Evolutionary conservation across 23 tunicate species (phyloP).

Genomic region (Diplosoma virens): DNA sequence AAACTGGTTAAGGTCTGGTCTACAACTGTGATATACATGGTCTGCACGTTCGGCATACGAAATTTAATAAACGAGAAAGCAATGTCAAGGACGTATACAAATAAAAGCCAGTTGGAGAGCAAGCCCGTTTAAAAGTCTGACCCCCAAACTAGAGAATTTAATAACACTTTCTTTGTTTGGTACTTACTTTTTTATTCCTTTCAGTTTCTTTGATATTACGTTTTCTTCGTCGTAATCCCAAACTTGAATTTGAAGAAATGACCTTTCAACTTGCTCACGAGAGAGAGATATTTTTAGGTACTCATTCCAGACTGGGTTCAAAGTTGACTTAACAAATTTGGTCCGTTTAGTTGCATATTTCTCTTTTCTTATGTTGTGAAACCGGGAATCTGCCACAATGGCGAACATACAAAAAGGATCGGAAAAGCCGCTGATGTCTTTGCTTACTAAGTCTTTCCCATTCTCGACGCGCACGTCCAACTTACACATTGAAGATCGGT

Average conservation of each 20-base stretch:
- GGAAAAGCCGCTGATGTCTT: conserved; percentile 67
- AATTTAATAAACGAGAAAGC: too few relatives aligned
- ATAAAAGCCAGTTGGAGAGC: too few relatives aligned
- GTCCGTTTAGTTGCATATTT: conserved; percentile 31
- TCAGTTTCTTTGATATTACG: conserved; percentile 47
- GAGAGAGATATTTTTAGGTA: conserved; percentile 32
- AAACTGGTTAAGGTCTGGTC: too few relatives aligned
- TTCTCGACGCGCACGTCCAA: conserved; percentile 37
- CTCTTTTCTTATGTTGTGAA: conserved; percentile 20
- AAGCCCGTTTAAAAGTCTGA: too few relatives aligned
- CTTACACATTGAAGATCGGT: conserved; percentile 38
- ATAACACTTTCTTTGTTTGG: background rate
- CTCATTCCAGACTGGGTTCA: conserved; percentile 82
- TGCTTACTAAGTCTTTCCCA: conserved; percentile 66
- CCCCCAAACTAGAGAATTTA: too few relatives aligned
- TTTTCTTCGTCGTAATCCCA: conserved; percentile 59
- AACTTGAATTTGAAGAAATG: conserved; percentile 61
- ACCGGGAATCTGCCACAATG: conserved; percentile 23
- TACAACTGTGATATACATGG: too few relatives aligned
- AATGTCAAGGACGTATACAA: too few relatives aligned
- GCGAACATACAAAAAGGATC: conserved; percentile 77
- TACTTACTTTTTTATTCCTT: conserved; percentile 65
- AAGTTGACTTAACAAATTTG: conserved; percentile 13
- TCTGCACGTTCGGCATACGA: too few relatives aligned
- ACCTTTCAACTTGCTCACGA: conserved; percentile 36